Conservation (phyloP, 2,113 vertebrate genomes). For the Thryonomys swinderianus region DNA sequence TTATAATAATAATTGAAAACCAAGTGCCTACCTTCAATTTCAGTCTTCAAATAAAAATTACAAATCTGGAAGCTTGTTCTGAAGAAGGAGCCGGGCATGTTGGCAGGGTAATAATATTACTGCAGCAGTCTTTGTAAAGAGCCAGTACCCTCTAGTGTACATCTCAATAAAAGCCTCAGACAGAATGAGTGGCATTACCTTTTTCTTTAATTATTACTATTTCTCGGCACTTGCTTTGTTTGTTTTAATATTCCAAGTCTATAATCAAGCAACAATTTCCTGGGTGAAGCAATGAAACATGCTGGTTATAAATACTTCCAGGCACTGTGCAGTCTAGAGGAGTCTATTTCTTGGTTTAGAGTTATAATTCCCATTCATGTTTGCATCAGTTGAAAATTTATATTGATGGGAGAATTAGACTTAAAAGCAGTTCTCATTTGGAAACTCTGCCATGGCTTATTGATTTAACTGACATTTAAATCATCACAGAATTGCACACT, state of each 20-base stretch:
- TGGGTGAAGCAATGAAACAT: constrained; percentile 46
- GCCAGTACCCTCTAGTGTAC: constrained; percentile 41
- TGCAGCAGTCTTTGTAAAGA: constrained; percentile 42
- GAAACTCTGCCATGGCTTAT: constrained; percentile 53
- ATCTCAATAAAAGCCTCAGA: constrained; percentile 60
- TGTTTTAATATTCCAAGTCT: constrained; percentile 62
- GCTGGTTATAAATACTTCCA: constrained; percentile 57
- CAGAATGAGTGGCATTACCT: constrained; percentile 52
- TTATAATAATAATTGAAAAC: neutral
- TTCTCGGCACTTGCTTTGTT: constrained; percentile 47
- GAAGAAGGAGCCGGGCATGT: neutral
- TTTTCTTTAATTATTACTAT: constrained; percentile 49
- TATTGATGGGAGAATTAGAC: constrained; percentile 68
- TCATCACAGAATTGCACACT: neutral
- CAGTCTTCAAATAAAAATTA: neutral
- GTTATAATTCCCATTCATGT: constrained; percentile 59
- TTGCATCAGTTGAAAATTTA: constrained; percentile 51
- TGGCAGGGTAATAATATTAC: constrained; percentile 37
- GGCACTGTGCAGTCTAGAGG: neutral
- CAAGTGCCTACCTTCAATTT: neutral
- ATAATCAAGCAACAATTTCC: constrained; percentile 62
- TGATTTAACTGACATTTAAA: constrained; percentile 72
- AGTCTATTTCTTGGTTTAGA: constrained; percentile 41
- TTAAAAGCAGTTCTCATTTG: constrained; percentile 58
- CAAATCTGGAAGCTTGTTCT: constrained; percentile 40